Evolutionary conservation across 2,113 vertebrate species (phyloP).

Genomic region (Xiphophorus hellerii): DNA sequence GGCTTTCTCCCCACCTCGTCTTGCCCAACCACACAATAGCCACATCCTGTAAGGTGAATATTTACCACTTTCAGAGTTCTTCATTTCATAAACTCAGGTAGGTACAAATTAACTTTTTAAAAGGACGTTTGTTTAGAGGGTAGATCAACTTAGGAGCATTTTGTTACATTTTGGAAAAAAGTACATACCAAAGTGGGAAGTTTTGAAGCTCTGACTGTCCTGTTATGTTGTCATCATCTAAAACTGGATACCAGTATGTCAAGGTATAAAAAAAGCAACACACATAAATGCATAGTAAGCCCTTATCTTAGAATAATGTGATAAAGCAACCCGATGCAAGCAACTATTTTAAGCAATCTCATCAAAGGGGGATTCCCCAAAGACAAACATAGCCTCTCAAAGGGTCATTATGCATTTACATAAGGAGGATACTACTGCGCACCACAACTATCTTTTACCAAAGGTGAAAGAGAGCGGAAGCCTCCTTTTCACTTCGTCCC

Average conservation of each 20-base stretch:
- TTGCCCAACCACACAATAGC: conserved; percentile 6
- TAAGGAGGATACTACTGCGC: neutral
- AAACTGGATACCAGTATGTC: neutral
- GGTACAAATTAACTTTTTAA: neutral
- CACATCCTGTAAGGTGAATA: conserved; percentile 3
- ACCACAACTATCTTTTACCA: neutral
- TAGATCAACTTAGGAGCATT: too few species aligned
- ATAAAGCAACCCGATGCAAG: neutral
- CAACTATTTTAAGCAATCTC: neutral
- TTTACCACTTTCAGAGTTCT: neutral
- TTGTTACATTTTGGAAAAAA: too few species aligned
- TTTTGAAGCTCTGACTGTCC: neutral
- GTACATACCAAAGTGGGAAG: too few species aligned
- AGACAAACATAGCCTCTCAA: neutral
- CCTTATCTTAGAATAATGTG: neutral
- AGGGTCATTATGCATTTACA: conserved; percentile 13
- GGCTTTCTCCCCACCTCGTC: neutral
- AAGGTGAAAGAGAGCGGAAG: conserved; percentile 28
- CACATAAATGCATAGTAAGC: neutral
- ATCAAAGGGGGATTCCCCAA: conserved; percentile 26
- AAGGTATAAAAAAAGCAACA: neutral
- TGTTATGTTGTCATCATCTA: neutral
- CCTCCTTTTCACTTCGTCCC: neutral
- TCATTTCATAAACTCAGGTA: neutral
- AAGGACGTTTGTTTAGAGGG: neutral